Evolutionary conservation across 2,797 vertebrate genomes (phyloP).

Genomic region (Gorsachius magnificus): DNA sequence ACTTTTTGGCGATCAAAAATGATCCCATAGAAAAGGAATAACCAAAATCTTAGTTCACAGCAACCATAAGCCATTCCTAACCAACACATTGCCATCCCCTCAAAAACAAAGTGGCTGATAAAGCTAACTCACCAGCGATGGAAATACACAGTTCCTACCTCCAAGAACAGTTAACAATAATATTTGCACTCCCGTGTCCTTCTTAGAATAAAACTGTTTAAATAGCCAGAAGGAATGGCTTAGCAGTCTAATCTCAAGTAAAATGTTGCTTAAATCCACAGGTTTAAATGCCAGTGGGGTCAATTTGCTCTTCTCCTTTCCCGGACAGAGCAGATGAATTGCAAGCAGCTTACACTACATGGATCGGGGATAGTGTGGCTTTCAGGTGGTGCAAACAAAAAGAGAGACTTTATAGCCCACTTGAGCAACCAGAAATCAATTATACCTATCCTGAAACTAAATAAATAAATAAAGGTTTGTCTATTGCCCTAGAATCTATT

Average conservation of each 20-base stretch:
- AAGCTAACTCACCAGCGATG: neutral
- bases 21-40: neutral
- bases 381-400: neutral
- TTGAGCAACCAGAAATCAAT: neutral
- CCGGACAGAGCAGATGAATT: neutral
- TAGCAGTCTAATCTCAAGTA: neutral
- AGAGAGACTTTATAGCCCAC: neutral
- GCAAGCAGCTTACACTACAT: rapidly evolving
- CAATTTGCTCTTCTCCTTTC: neutral
- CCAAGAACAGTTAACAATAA: constrained; percentile 44
- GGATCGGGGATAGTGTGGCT: neutral
- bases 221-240: constrained; percentile 10
- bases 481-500: neutral
- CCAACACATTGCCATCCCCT: neutral
- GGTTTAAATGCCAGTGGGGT: constrained; percentile 2
- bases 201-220: constrained; percentile 20
- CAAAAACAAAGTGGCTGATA: neutral
- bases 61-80: neutral
- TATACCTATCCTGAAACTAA: neutral
- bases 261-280: neutral
- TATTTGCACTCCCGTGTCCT: constrained; percentile 22
- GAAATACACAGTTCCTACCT: constrained; percentile 32
- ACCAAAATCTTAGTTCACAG: neutral
- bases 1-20: neutral
- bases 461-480: neutral